A percentile compares a stretch with the other conserved stretches of the same genome.
Evolutionary conservation across 1,140 invertebrate genomes (phyloP).

Genomic region (Drosophila sp.): DNA sequence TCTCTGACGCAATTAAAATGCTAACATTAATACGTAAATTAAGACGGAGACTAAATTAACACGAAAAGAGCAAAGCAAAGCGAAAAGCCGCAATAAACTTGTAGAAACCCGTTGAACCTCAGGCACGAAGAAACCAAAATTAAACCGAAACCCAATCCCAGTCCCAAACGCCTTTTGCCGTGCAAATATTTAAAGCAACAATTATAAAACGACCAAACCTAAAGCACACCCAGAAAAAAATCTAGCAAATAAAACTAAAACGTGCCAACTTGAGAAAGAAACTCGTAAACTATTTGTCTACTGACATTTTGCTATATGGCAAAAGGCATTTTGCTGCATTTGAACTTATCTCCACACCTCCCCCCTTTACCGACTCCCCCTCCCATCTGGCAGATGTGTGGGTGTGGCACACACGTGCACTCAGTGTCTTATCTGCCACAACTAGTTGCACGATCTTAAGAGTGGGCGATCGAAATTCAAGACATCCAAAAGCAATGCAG

Average conservation of each 20-base stretch:
- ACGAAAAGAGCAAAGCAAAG: conserved; percentile 27
- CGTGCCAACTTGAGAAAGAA: conserved; percentile 37
- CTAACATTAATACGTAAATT: conserved; percentile 52
- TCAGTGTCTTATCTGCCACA: conserved; percentile 60
- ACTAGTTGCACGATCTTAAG: conserved; percentile 67
- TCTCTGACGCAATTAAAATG: conserved; percentile 63
- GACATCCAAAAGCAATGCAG: neutral
- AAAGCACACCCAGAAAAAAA: conserved; percentile 61
- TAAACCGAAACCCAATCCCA: conserved; percentile 34
- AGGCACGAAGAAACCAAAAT: conserved; percentile 9
- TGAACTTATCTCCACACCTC: conserved; percentile 38
- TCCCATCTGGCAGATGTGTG: conserved; percentile 36
- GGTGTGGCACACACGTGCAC: conserved; percentile 56
- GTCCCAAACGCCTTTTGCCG: conserved; percentile 18
- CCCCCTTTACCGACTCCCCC: conserved; percentile 3
- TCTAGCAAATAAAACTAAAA: conserved; percentile 27
- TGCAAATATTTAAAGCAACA: conserved; percentile 71
- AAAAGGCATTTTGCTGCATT: conserved; percentile 19
- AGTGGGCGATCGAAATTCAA: conserved; percentile 31
- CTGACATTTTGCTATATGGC: conserved; percentile 64
- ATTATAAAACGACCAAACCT: conserved; percentile 35
- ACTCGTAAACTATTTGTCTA: conserved; percentile 28
- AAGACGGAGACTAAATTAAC: conserved; percentile 54
- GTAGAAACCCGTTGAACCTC: neutral
- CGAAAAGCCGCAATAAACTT: conserved; percentile 23